Base-by-base conservation (phyloP, 2,888 invertebrate genomes). In the Zaprionus bogoriensis region DNA sequence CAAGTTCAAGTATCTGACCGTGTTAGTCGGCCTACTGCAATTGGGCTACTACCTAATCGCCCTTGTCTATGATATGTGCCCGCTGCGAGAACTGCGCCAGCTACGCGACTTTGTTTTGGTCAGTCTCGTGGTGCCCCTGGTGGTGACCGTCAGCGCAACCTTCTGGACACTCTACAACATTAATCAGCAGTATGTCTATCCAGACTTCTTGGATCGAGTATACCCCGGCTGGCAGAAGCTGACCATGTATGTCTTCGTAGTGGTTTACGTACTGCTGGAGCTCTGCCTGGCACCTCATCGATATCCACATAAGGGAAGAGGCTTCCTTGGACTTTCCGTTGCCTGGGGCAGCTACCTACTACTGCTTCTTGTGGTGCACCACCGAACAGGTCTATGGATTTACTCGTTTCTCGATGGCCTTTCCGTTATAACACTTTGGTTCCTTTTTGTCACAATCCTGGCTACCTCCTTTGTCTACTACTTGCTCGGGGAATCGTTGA, bases 1-100 rank as follows among this genome's bases (percentile, higher is more conserved):
- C 27, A 85, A 82, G 27, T 63, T 68, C 14, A 81, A 85, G 36
- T 82, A 78, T 25, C 52, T 79, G 14, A 82, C 72, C 17, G 68
- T 82, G 23, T 50, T 78, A 32, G 42, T 45, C 4, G 64, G 58
- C 0, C 32, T 82, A 9, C n/a, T 78, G 30, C 75, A 78, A 25
- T 19, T 42, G 9, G 17, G 3, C 1, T 78, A 79, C 48, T 67
- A 65, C 23, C 4, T 38, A 14, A 28, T 85, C 41, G 64, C 82
- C 4, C 9, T 68, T 22, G n/a, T 22, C 28, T 14, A 38, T 2
- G 76, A 85, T 20, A 0, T 78, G 17, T 1, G 2, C 0, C 41
- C 46, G 0, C 4, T 17, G 12, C 51, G n/a, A 0, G 5, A 3
- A 1, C 25, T 85, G 22, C 41, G 36, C 0, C 45, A 6, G 0